Conservation (phyloP, 1,140 invertebrate genomes). For the Drosophila suzukii region DNA sequence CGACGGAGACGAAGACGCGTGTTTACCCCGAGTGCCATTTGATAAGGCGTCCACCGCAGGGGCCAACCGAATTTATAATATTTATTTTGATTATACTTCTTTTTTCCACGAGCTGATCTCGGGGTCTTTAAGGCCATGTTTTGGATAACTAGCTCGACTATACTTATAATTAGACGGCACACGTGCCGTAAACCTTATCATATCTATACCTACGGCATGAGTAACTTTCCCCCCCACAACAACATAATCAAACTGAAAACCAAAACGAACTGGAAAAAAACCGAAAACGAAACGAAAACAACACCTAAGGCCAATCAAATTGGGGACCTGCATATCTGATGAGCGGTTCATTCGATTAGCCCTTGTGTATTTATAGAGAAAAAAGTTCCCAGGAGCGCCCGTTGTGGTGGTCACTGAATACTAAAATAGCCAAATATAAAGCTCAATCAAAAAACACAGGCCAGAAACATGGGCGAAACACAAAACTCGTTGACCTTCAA, state of each 20-base stretch:
- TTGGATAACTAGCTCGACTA: constrained; percentile 31
- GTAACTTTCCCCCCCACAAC: constrained; percentile 22
- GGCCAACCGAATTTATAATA: constrained; percentile 24
- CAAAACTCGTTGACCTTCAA: constrained; percentile 76
- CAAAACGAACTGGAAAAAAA: constrained; percentile 26
- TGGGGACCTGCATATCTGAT: constrained; percentile 31
- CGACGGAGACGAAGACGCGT: constrained; percentile 41
- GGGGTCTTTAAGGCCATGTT: constrained; percentile 3
- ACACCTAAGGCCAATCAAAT: constrained; percentile 35
- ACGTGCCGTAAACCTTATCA: constrained; percentile 52
- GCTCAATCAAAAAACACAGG: constrained; percentile 42
- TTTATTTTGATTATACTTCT: constrained; percentile 21
- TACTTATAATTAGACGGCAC: constrained; percentile 24
- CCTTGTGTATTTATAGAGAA: constrained; percentile 36
- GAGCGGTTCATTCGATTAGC: constrained; percentile 37
- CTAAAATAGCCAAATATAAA: constrained; percentile 59
- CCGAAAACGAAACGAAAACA: constrained; percentile 25
- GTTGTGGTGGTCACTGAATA: constrained; percentile 27
- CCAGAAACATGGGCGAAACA: constrained; percentile 25
- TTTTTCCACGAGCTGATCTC: constrained; percentile 13
- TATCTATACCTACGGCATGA: constrained; percentile 6
- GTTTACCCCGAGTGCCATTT: constrained; percentile 50
- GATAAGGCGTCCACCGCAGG: constrained; percentile 23
- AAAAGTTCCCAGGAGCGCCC: constrained; percentile 29
- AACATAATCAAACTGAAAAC: neutral